Base-by-base conservation (phyloP, 2,113 vertebrate genomes). In the Phoxinus phoxinus region DNA sequence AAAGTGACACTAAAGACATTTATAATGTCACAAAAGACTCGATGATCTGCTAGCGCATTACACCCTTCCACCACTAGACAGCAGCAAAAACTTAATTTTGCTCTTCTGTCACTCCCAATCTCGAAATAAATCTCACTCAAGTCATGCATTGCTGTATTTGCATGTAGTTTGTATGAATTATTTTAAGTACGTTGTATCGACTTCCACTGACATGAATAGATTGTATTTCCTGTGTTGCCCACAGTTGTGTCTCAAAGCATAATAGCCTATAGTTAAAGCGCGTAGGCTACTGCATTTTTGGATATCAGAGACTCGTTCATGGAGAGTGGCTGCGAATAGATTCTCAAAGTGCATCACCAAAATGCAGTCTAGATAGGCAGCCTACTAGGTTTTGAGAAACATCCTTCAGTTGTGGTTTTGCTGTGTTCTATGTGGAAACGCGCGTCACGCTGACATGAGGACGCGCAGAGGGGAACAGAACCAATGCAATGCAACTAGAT, bases 401-500 rank as follows among this genome's bases (percentile, higher is more conserved):
- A 30, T 15, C 61, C 4, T 2, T 30, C 3, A 46, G 25, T 48
- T 51, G 59, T 35, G 41, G n/a, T 44, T 23, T 81, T 32, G 56
- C 25, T 65, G 21, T 73, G 44, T 10, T 75, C 2, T 10, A 17
- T 19, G 56, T 83, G 44, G 84, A 86, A 80, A 73, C 51, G 3
- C 17, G n/a, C 65, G 46, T 65, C 51, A 27, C 1, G 58, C 83
- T 92, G 69, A 85, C 58, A 87, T 30, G 77, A 35, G 77, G 85
- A 63, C 56, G 41, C 65, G 3, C 44, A 35, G 15, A 84, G 58
- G 56, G 82, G 88, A 78, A 86, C 56, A 83, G 17, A 56, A 8
- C 59, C 65, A 86, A 59, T 82, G 89, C 89, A 89, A 88, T 86
- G 89, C 85, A 48, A 90, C 91, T 78, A 92, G 86, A 93, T 93